These are phyloP conservation scores for Carassius auratus DNA, from an alignment of 2,113 vertebrate genomes.

Conservation along the genomic window DNA sequence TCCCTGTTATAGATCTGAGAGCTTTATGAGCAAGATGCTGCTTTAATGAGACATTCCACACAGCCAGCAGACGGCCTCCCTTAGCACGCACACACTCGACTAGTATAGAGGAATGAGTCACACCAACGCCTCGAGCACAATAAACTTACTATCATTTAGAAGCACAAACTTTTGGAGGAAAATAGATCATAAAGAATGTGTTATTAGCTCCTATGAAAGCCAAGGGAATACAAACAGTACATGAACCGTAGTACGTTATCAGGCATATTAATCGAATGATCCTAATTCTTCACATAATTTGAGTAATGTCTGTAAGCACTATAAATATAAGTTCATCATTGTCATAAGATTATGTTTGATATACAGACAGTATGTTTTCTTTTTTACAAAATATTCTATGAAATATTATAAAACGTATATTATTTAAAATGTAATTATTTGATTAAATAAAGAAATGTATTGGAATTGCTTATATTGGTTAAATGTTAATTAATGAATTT, in stretches of 20 bases:
- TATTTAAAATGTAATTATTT: no score
- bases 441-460: no score
- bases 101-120: background rate
- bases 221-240: background rate
- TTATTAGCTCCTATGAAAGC: background rate
- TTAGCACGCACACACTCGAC: background rate
- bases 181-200: background rate
- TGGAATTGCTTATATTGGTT: background rate
- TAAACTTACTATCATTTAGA: background rate
- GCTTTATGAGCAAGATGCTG: conserved; percentile 14
- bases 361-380: background rate
- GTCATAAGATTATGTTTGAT: background rate
- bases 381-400: background rate
- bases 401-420: no score
- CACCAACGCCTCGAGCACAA: background rate
- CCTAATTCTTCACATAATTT: background rate
- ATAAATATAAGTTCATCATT: background rate
- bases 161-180: background rate
- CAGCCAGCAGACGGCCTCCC: background rate
- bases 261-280: background rate
- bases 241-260: background rate
- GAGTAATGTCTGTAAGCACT: background rate
- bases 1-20: background rate
- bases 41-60: conserved; percentile 38
- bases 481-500: no score